Evolutionary conservation across 2,888 invertebrate genomes (phyloP).

Genomic region (Adelognathus sp.): DNA sequence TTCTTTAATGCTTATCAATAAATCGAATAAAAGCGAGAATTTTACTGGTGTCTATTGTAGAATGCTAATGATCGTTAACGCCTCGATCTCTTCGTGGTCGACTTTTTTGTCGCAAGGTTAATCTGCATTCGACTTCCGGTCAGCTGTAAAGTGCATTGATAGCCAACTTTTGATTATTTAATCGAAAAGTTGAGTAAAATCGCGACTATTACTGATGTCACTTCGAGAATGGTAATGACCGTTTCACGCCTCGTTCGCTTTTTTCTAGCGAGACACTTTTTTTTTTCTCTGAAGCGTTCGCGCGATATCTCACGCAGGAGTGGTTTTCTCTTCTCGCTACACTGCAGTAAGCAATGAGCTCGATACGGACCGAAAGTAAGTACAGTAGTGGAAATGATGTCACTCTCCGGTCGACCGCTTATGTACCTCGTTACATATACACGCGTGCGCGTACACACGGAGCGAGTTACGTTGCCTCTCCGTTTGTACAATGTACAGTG

Average conservation of each 20-base stretch:
- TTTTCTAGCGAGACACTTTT: slow-evolving; percentile 20
- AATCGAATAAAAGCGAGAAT: no score
- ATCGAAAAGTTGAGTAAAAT: neutral
- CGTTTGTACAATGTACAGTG: slow-evolving; percentile 28
- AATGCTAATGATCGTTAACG: no score
- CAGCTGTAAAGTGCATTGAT: no score
- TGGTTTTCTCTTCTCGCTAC: slow-evolving; percentile 41
- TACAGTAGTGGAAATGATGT: slow-evolving; percentile 54
- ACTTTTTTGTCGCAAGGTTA: no score
- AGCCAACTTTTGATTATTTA: neutral
- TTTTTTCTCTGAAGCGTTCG: slow-evolving; percentile 3
- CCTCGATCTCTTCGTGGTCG: no score
- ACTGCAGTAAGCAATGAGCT: slow-evolving; percentile 49
- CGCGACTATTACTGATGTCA: neutral
- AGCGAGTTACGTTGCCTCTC: neutral
- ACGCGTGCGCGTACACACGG: neutral
- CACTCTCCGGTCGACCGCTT: slow-evolving; percentile 46
- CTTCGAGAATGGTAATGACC: neutral
- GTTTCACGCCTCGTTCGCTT: slow-evolving; percentile 7
- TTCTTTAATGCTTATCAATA: no score
- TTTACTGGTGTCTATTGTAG: no score
- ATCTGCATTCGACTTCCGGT: no score
- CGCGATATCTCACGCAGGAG: slow-evolving; percentile 14
- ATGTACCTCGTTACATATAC: slow-evolving; percentile 2
- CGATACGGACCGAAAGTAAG: slow-evolving; percentile 52